Base-by-base conservation (phyloP, 2,888 invertebrate genomes). In the Ennomos fuscantarius region DNA sequence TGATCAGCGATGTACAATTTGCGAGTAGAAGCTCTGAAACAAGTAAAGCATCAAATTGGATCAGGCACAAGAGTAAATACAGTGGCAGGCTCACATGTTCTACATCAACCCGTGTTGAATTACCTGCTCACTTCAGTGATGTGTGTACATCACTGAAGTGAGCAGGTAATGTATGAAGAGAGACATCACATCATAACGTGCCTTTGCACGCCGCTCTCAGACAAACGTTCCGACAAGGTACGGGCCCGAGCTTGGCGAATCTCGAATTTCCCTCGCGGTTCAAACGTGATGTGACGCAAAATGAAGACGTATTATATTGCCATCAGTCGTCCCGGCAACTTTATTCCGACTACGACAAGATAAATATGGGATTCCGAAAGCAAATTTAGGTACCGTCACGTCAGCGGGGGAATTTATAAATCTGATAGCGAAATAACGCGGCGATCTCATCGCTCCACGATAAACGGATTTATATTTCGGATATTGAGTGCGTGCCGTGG, bases 231-330 rank as follows among this genome's bases (percentile, higher is more conserved):
- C 59, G 69, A 72, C 74, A 78, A 72, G 70, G 58, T 63, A 60
- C 68, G 60, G 62, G 63, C 62, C 51, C 68, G 67, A 37, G 46
- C 15, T 15, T 72, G 70, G 76, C 65, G 72, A 74, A 79, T 79
- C 71, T 76, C 66, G 73, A 73, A 78, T 83, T 82, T 82, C 80
- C 78, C 76, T 51, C 61, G 76, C 58, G 76, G 65, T 67, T 69
- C 67, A 63, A 48, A 67, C 65, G 68, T 74, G 68, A 72, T 73
- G 68, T 72, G 72, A 74, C 72, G 69, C 66, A 63, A 71, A 71
- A 72, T 69, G 72, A 72, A 75, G 73, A 77, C 65, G 63, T 72
- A 69, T 70, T 71, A 65, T 68, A 70, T 68, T 65, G 71, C 72
- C 74, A 74, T 73, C 76, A 69, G 65, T 69, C 65, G 62, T 62